These are phyloP conservation scores for Eospalax fontanierii DNA, from an alignment of 2,797 vertebrate genomes.

Conservation along the genomic window DNA sequence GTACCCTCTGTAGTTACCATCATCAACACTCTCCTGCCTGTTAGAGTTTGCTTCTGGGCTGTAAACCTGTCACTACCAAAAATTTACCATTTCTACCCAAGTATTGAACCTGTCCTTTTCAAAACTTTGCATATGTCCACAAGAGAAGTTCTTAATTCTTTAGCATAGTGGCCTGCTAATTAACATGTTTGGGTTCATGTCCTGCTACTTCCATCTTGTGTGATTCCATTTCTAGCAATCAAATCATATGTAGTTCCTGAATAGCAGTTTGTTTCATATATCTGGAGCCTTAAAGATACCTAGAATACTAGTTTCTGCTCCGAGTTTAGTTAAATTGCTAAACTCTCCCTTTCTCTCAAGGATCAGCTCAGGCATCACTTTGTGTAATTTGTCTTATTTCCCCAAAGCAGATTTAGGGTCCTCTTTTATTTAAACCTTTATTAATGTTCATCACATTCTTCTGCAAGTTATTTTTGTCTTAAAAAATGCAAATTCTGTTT, in stretches of 20 bases:
- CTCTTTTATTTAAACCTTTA: constrained; percentile 13
- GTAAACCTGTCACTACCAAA: neutral
- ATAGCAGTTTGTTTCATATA: neutral
- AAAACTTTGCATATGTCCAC: constrained; percentile 28
- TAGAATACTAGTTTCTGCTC: neutral
- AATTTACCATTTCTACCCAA: constrained; percentile 37
- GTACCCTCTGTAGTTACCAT: neutral
- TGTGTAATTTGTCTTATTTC: constrained; percentile 44
- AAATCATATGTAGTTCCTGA: constrained; percentile 15
- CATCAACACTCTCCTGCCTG: neutral
- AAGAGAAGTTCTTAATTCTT: constrained; percentile 40
- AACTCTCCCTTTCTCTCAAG: neutral
- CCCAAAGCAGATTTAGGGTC: constrained; percentile 9
- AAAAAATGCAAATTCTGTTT: constrained; percentile 11
- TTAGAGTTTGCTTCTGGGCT: constrained; percentile 26
- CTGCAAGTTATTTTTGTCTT: constrained; percentile 3
- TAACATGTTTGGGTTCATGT: neutral
- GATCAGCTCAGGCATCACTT: neutral
- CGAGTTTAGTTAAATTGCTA: neutral
- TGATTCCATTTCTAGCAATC: constrained; percentile 18
- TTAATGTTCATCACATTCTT: constrained; percentile 41
- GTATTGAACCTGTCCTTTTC: neutral
- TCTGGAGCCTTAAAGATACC: neutral
- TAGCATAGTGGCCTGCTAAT: constrained; percentile 3
- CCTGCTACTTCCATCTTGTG: neutral